Conservation (phyloP, 2,113 vertebrate genomes). For the Psammodynastes pulverulentus region DNA sequence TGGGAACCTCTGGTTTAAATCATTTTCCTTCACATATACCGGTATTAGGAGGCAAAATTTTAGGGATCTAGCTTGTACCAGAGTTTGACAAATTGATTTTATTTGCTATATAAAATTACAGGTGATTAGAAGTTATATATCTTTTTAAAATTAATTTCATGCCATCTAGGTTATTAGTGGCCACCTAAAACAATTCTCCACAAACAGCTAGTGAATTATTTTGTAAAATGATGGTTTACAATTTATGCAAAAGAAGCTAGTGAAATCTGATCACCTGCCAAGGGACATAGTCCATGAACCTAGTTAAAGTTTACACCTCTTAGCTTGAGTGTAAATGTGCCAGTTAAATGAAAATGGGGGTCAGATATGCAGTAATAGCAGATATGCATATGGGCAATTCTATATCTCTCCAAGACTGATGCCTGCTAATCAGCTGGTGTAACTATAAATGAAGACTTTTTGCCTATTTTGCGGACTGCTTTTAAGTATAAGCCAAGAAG, state of each 20-base stretch:
- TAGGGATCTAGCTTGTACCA: neutral
- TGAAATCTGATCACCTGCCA: neutral
- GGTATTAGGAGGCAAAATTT: neutral
- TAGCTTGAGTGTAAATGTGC: neutral
- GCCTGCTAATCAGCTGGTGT: constrained; percentile 58
- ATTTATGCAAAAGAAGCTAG: neutral
- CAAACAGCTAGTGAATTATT: neutral
- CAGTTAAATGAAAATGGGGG: neutral
- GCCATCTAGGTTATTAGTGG: neutral
- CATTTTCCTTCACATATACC: neutral
- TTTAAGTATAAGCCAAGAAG: constrained; percentile 58
- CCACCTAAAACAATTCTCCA: neutral
- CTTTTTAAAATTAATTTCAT: neutral
- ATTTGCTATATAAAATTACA: neutral
- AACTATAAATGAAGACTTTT: constrained; percentile 67
- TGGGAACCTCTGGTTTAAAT: too few species aligned
- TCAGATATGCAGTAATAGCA: neutral
- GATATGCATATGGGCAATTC: neutral
- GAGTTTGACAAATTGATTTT: neutral
- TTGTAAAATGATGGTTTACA: neutral
- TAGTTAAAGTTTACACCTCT: neutral
- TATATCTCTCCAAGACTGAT: constrained; percentile 36
- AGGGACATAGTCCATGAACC: neutral
- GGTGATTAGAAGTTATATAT: neutral
- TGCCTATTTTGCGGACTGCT: constrained; percentile 62